phyloP scores from a whole-genome alignment of 2,113 vertebrate species.

The human region GRCh38 chr22:45435001-45435500 shows the following conservation, averaged over 20 bases:
- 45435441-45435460: background rate
- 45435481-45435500: rapidly evolving
- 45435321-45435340: background rate
- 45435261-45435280: background rate
- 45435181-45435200: background rate
- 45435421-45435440: background rate
- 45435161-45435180: rapidly evolving
- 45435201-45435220: background rate
- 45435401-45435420: background rate
- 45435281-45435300: background rate
- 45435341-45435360: background rate
- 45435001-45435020: background rate
- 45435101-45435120: background rate
- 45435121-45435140: too few relatives aligned
- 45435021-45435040: rapidly evolving
- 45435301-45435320: background rate
- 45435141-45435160: rapidly evolving
- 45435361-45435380: background rate
- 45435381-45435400: too few relatives aligned
- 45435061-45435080: too few relatives aligned
- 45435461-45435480: rapidly evolving
- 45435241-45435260: background rate
- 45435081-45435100: background rate
- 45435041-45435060: background rate
- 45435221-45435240: background rate